phyloP scores from a whole-genome alignment of 2,888 invertebrate species.

The Achlya flavicornis region DNA sequence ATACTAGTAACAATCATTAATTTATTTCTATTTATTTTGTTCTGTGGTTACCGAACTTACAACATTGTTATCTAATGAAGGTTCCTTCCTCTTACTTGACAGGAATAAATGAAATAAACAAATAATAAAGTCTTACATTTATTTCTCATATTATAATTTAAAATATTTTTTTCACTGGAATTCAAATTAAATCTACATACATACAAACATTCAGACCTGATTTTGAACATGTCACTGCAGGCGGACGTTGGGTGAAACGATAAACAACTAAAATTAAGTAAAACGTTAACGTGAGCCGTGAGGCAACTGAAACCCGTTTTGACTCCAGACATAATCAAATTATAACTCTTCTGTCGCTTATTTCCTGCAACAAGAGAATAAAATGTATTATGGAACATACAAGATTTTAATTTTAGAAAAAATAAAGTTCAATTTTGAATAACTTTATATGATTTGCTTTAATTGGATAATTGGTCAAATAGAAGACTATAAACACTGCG shows the following conservation, averaged over 20 bases:
- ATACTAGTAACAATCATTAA: neutral
- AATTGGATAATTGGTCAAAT: too few relatives aligned
- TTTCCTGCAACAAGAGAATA: conserved; percentile 70
- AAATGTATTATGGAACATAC: neutral
- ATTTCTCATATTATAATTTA: conserved; percentile 68
- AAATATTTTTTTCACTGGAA: conserved; percentile 71
- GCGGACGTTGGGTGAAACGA: conserved; percentile 63
- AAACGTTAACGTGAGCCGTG: conserved; percentile 39
- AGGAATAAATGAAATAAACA: conserved; percentile 68
- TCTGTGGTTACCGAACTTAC: conserved; percentile 6
- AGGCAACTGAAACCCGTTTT: conserved; percentile 55
- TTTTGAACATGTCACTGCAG: conserved; percentile 61
- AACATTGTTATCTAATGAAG: conserved; percentile 13
- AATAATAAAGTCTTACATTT: conserved; percentile 75
- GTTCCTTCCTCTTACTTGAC: conserved; percentile 48
- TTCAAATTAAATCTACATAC: conserved; percentile 69
- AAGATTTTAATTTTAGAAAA: neutral
- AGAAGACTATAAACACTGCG: too few relatives aligned
- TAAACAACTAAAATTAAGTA: conserved; percentile 41
- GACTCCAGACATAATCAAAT: conserved; percentile 42
- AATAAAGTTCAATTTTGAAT: neutral
- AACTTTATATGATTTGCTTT: too few relatives aligned
- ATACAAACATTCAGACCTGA: conserved; percentile 68
- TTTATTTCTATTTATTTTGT: conserved; percentile 1
- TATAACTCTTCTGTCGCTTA: conserved; percentile 42